Evolutionary conservation across 1,140 invertebrate species (phyloP), one percentile per base, ranked within the genome.

Genomic region (Monomorium pharaonis): DNA sequence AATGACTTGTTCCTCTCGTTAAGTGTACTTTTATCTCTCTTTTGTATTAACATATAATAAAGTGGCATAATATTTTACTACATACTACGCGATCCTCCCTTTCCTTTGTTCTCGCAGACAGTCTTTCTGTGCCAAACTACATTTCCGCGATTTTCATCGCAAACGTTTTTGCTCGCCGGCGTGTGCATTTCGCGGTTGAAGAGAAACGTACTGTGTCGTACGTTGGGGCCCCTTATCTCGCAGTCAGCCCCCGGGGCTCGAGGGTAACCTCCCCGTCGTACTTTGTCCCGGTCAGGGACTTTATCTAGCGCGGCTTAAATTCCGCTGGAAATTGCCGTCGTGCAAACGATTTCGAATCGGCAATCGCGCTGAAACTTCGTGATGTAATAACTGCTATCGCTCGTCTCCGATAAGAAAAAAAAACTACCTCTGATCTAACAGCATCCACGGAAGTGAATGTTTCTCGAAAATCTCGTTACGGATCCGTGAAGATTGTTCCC

Each of bases 301-400:
- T 86, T 86, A 86, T 86, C 85, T 86, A 70, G 47, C 27, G 56
- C 24, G 30, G 30, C 27, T 86, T 86, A 86, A 86, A 86, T 84
- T 84, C 54, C 51, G 62, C 27, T 42, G 42, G 65, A 86, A 86
- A 62, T 54, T 49, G 27, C 30, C 78, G 47, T 5, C 56, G 27
- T 9, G 16, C 42, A 30, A 85, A 65, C 72, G 37, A 83, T 49
- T 70, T 80, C 42, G 30, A 83, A 62, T 18, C 67, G 18, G 33
- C 65, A 54, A 27, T 62, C 27, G 12, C 42, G 30, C 4, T 37
- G n/a, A 24, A 51, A 69, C 42, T 84, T 62, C 10, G 27, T 37
- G 51, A 83, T 6, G 21, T 75, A 84, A 63, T 86, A 83, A 86
- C 54, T 65, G 69, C 58, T n/a, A 37, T 10, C 49, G 27, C 16